Percentiles rank a stretch among this genome's conserved stretches.
phyloP scores from a whole-genome alignment of 2,888 invertebrate genomes.

The Drosophila macrothrix region DNA sequence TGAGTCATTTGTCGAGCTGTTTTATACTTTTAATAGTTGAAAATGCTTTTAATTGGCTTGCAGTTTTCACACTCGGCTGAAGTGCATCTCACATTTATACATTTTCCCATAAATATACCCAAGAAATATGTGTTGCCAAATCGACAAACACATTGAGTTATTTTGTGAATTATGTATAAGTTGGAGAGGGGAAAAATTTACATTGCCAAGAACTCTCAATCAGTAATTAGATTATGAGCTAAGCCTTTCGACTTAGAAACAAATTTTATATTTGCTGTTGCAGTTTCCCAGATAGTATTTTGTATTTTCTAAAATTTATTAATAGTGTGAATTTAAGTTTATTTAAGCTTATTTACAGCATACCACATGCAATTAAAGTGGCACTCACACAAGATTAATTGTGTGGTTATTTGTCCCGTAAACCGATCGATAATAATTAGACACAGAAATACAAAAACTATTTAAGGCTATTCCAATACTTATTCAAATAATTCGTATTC shows the following conservation, averaged over 20 bases:
- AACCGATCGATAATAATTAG: background rate
- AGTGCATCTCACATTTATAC: constrained; percentile 36
- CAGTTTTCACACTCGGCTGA: constrained; percentile 55
- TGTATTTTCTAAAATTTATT: background rate
- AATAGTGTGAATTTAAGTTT: background rate
- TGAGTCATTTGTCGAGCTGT: constrained; percentile 33
- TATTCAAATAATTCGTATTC: background rate
- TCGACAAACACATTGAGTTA: constrained; percentile 10
- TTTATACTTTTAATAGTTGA: constrained; percentile 45
- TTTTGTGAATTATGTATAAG: constrained; percentile 22
- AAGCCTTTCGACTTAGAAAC: constrained; percentile 12
- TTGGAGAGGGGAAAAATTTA: background rate
- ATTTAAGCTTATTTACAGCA: background rate
- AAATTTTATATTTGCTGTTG: constrained; percentile 5
- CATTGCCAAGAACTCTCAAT: background rate
- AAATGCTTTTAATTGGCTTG: constrained; percentile 58
- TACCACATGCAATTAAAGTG: background rate
- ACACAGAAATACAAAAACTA: background rate
- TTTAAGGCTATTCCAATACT: background rate
- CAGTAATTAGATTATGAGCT: constrained; percentile 5
- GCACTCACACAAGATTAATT: background rate
- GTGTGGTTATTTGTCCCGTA: background rate
- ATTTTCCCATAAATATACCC: constrained; percentile 20
- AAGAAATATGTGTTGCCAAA: constrained; percentile 15
- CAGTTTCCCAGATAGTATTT: background rate